phyloP scores from a whole-genome alignment of 2,888 invertebrate species.

The Protophormia terraenovae region DNA sequence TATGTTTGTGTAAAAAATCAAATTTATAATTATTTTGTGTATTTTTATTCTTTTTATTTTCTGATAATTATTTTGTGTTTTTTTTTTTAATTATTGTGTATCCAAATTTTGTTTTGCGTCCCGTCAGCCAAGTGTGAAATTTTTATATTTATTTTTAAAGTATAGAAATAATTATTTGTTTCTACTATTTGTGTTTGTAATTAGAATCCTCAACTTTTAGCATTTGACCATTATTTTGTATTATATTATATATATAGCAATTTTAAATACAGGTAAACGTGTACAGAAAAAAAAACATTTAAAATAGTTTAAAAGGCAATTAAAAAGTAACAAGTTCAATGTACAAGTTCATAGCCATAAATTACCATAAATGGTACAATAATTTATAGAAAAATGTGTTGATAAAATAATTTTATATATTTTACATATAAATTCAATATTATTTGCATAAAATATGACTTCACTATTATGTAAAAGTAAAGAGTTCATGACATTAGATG shows the following conservation, averaged over 20 bases:
- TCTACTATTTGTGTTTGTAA: not conserved
- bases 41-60: not conserved
- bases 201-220: not conserved
- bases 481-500: too few relatives aligned
- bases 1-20: too few relatives aligned
- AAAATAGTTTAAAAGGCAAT: not conserved
- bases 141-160: not conserved
- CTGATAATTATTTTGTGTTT: not conserved
- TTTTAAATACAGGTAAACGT: too few relatives aligned
- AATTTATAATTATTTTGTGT: constrained; percentile 7
- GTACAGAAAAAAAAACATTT: not conserved
- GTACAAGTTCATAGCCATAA: not conserved
- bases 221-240: not conserved
- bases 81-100: constrained; percentile 12
- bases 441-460: too few relatives aligned
- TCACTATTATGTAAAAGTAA: too few relatives aligned
- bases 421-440: not conserved
- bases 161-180: not conserved
- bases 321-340: not conserved
- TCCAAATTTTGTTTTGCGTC: not conserved
- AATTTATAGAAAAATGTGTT: not conserved
- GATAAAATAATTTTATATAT: not conserved
- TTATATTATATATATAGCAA: not conserved
- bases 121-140: constrained; percentile 23
- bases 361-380: not conserved